phyloP scores from a whole-genome alignment of 2,113 vertebrate species.

The Nibea albiflora region DNA sequence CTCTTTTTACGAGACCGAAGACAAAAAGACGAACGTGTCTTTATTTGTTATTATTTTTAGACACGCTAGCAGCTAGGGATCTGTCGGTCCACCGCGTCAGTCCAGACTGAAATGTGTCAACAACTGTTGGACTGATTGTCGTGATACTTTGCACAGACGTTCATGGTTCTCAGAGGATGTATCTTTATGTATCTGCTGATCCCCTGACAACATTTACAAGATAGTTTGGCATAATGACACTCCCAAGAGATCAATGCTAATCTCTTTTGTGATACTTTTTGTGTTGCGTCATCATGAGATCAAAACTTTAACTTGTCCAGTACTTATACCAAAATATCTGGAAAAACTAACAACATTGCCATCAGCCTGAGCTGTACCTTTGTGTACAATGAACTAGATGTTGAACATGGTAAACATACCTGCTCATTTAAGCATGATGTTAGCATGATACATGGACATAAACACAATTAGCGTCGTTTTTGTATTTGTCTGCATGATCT shows the following conservation, averaged over 20 bases:
- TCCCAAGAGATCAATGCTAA: background rate
- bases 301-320: background rate
- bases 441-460: background rate
- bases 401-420: no score
- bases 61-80: background rate
- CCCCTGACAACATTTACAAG: no score
- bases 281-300: background rate
- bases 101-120: background rate
- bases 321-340: background rate
- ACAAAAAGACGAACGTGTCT: background rate
- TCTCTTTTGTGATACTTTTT: background rate
- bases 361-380: background rate
- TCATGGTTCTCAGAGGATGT: no score
- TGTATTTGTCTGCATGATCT: background rate
- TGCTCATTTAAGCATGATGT: background rate
- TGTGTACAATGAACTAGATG: background rate
- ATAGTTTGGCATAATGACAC: background rate
- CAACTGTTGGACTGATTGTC: background rate
- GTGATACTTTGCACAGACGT: no score
- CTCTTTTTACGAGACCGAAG: background rate
- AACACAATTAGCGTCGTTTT: background rate
- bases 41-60: background rate
- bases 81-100: background rate
- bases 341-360: background rate
- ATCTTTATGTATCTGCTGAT: no score